Evolutionary conservation across 2,113 vertebrate genomes (phyloP).

Genomic region (Progne subis): DNA sequence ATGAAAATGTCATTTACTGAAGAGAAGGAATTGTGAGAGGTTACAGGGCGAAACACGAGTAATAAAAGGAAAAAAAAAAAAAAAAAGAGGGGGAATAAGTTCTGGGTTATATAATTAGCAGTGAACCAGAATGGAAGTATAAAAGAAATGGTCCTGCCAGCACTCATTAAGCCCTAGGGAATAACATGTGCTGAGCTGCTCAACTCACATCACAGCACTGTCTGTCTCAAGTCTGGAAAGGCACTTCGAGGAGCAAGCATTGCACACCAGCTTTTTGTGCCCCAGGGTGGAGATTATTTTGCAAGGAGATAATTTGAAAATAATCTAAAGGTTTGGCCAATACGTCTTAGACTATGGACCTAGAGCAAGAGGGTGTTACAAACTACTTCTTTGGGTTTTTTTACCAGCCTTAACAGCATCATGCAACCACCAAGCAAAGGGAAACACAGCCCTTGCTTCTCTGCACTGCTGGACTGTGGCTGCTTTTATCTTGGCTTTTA

Average conservation of each 20-base stretch:
- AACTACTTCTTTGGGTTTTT: background rate
- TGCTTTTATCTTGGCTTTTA: background rate
- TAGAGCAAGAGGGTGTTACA: background rate
- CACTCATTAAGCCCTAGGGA: background rate
- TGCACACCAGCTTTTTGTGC: background rate
- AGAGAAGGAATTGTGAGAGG: background rate
- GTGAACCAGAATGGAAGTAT: background rate
- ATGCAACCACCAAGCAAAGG: background rate
- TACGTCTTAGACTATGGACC: background rate
- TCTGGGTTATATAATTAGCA: conserved; percentile 43
- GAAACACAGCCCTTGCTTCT: background rate
- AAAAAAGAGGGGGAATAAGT: background rate
- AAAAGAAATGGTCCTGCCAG: conserved; percentile 10
- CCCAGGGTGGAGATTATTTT: background rate
- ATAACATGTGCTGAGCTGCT: conserved; percentile 20
- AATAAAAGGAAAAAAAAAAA: background rate
- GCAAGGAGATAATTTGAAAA: background rate
- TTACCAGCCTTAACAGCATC: background rate
- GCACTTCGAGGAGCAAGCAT: background rate
- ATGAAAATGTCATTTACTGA: background rate
- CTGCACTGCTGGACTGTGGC: background rate
- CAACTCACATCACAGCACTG: background rate
- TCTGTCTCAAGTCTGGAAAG: background rate
- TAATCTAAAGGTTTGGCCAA: background rate
- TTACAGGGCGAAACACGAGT: background rate